A percentile compares a stretch with the other conserved stretches of the same genome.
Evolutionary conservation across 2,888 invertebrate species (phyloP).

Genomic region (Bugulina stolonifera): DNA sequence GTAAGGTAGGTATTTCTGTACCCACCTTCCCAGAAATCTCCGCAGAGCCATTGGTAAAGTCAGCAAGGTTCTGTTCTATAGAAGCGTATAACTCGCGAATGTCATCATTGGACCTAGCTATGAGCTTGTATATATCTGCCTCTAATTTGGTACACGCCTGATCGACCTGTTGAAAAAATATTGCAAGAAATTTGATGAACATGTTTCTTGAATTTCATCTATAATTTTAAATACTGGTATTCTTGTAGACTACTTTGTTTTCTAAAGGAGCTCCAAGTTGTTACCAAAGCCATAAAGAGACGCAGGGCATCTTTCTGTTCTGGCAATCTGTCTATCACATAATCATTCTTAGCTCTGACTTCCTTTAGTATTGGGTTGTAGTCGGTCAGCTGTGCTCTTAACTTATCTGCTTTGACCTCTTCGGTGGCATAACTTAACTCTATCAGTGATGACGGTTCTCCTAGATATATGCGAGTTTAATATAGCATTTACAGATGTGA

Average conservation of each 20-base stretch:
- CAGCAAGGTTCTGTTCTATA: not conserved
- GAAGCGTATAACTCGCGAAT: not conserved
- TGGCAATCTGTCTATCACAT: not conserved
- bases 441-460: not conserved
- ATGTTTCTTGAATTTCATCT: too few relatives aligned
- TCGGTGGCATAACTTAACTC: not conserved
- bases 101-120: not conserved
- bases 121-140: not conserved
- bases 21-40: not conserved
- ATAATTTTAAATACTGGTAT: too few relatives aligned
- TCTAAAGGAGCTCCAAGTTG: too few relatives aligned
- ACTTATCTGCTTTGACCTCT: not conserved
- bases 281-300: not conserved
- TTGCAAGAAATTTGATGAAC: too few relatives aligned
- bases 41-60: not conserved
- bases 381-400: not conserved
- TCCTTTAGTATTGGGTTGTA: not conserved
- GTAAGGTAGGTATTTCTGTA: too few relatives aligned
- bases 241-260: too few relatives aligned
- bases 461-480: too few relatives aligned
- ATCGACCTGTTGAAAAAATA: not conserved
- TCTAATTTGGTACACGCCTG: not conserved
- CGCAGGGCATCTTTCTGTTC: conserved; percentile 5
- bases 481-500: too few relatives aligned
- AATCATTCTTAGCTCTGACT: conserved; percentile 8